A percentile compares a stretch with the other conserved stretches of the same genome.
Evolutionary conservation across 2,113 vertebrate species (phyloP).

Genomic region (Seriola quinqueradiata): DNA sequence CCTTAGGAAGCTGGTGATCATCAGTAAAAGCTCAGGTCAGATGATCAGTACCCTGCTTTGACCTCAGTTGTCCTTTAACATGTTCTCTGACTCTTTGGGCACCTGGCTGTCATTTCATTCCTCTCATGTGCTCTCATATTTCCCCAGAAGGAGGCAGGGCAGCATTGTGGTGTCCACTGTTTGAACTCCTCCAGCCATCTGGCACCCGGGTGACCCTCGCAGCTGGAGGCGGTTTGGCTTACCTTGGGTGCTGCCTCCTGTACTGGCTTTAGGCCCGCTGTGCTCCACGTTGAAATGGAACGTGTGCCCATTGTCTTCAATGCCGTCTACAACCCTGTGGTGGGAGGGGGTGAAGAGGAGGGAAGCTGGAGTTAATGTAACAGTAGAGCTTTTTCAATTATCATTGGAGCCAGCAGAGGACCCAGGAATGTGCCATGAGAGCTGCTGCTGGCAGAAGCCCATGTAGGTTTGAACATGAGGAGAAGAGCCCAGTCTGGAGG

Average conservation of each 20-base stretch:
- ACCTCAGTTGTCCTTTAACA: constrained; percentile 64
- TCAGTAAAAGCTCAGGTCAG: constrained; percentile 28
- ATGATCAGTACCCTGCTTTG: constrained; percentile 36
- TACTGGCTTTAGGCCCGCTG: constrained; percentile 50
- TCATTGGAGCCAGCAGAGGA: constrained; percentile 52
- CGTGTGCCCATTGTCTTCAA: constrained; percentile 88
- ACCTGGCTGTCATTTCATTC: constrained; percentile 58
- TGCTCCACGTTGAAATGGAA: constrained; percentile 89
- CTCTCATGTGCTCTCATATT: constrained; percentile 59
- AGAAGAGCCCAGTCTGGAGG: constrained; percentile 57
- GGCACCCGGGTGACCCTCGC: constrained; percentile 60
- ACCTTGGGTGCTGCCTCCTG: constrained; percentile 69
- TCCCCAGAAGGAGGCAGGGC: constrained; percentile 58
- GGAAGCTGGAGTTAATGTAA: constrained; percentile 68
- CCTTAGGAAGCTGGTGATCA: constrained; percentile 26
- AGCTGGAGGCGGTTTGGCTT: constrained; percentile 64
- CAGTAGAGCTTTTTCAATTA: constrained; percentile 75
- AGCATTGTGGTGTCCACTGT: constrained; percentile 32
- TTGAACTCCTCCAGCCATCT: constrained; percentile 72
- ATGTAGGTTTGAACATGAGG: constrained; percentile 57
- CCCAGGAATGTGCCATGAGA: constrained; percentile 63
- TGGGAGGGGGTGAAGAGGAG: constrained; percentile 35
- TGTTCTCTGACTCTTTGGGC: constrained; percentile 60
- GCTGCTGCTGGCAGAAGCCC: constrained; percentile 67
- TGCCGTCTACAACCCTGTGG: constrained; percentile 95